Conservation (phyloP, 1,140 invertebrate genomes). For the Lycorma delicatula region DNA sequence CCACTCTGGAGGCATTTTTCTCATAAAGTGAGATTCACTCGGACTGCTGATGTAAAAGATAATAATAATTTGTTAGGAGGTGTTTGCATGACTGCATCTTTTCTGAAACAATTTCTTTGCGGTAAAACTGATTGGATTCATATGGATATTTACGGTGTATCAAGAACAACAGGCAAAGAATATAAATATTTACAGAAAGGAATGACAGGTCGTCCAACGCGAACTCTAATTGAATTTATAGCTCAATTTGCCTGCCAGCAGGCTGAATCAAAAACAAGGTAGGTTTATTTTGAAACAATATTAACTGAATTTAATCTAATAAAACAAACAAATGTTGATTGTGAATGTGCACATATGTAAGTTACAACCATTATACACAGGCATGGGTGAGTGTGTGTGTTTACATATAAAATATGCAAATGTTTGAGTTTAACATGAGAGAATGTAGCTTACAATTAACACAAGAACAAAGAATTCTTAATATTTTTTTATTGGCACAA, state of each 20-base stretch:
- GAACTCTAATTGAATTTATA: background rate
- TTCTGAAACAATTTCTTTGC: background rate
- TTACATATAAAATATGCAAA: no score
- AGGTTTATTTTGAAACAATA: no score
- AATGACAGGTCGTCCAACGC: background rate
- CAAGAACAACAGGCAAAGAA: background rate
- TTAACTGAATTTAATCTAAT: no score
- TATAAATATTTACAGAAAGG: background rate
- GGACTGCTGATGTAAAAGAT: conserved; percentile 1
- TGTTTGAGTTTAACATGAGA: no score
- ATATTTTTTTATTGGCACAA: no score
- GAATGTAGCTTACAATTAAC: no score
- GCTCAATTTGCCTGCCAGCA: background rate
- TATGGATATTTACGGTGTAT: background rate
- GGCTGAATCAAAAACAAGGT: no score
- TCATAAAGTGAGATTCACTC: conserved; percentile 4
- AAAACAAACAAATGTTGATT: no score
- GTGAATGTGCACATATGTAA: no score
- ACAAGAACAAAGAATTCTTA: no score
- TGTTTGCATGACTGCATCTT: background rate
- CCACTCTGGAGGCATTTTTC: conserved; percentile 45
- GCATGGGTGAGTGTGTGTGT: no score
- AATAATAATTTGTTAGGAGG: background rate
- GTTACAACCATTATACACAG: no score
- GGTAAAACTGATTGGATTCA: conserved; percentile 14